Conservation (phyloP, 2,113 vertebrate genomes). For the Hippocampus comes region DNA sequence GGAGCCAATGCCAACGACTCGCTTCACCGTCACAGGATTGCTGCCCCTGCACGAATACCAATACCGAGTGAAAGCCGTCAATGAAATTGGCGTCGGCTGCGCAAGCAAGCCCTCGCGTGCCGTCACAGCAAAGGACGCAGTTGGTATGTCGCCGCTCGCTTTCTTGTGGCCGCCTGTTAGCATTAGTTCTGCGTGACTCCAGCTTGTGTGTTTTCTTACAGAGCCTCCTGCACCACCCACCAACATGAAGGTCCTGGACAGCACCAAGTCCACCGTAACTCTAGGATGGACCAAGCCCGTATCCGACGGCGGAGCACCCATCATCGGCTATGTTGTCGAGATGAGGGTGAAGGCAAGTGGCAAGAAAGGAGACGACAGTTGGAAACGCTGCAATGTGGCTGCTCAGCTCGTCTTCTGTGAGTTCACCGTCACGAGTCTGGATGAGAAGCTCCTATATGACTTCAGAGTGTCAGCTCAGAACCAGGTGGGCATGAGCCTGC, state of each 20-base stretch:
- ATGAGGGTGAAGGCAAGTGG: constrained; percentile 78
- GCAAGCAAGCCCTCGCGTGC: constrained; percentile 90
- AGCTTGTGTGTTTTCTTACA: constrained; percentile 53
- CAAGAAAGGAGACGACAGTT: constrained; percentile 85
- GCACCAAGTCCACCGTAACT: constrained; percentile 84
- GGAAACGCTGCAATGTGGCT: constrained; percentile 93
- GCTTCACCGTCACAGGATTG: constrained; percentile 86
- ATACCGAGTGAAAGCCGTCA: constrained; percentile 96
- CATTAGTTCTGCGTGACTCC: background rate
- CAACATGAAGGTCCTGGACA: constrained; percentile 89
- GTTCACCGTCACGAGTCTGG: constrained; percentile 86
- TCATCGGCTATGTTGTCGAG: constrained; percentile 96
- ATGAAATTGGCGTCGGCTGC: constrained; percentile 89
- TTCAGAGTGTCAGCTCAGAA: constrained; percentile 97
- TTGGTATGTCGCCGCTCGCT: constrained; percentile 78
- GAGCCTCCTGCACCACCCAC: constrained; percentile 92
- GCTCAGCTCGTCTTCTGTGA: constrained; percentile 87
- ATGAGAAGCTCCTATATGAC: constrained; percentile 86
- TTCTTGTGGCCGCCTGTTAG: background rate
- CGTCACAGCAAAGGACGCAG: constrained; percentile 86
- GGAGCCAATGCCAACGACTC: constrained; percentile 78
- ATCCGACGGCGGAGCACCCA: constrained; percentile 89
- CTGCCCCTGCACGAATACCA: constrained; percentile 93
- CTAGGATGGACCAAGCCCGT: constrained; percentile 90
- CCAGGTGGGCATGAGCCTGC: constrained; percentile 91